A percentile compares a stretch with the other conserved stretches of the same genome.
Evolutionary conservation across 2,113 vertebrate species (phyloP).

Genomic region (Okapia johnstoni): DNA sequence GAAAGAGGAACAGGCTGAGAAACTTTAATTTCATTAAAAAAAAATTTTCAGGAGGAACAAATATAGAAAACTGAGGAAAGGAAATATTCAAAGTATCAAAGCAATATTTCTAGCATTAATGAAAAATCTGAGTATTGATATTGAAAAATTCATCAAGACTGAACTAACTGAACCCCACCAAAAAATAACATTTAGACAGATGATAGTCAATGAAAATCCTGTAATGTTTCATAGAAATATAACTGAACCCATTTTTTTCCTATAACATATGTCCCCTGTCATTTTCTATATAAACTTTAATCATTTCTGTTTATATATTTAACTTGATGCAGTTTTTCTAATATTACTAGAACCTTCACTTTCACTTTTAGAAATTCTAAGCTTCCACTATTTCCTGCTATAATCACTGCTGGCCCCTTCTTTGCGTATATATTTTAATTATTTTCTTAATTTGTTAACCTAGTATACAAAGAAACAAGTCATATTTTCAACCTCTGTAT

Average conservation of each 20-base stretch:
- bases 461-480: not conserved
- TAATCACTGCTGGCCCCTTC: not conserved
- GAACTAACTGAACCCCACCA: not conserved
- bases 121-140: not conserved
- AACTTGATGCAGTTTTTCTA: not conserved
- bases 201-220: not conserved
- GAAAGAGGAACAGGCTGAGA: not conserved
- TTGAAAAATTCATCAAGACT: not conserved
- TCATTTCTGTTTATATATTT: not conserved
- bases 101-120: not conserved
- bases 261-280: not conserved
- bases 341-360: not conserved
- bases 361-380: not conserved
- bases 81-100: not conserved
- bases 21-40: not conserved
- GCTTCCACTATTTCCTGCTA: not conserved
- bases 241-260: not conserved
- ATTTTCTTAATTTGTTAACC: not conserved
- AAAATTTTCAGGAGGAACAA: not conserved
- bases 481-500: not conserved
- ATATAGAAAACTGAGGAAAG: not conserved
- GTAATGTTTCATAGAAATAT: not conserved
- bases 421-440: not conserved
- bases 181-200: not conserved
- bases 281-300: not conserved